Evolutionary conservation across 2,888 invertebrate genomes (phyloP), one percentile per base, ranked within the genome.

Genomic region (Amphipyra berbera): DNA sequence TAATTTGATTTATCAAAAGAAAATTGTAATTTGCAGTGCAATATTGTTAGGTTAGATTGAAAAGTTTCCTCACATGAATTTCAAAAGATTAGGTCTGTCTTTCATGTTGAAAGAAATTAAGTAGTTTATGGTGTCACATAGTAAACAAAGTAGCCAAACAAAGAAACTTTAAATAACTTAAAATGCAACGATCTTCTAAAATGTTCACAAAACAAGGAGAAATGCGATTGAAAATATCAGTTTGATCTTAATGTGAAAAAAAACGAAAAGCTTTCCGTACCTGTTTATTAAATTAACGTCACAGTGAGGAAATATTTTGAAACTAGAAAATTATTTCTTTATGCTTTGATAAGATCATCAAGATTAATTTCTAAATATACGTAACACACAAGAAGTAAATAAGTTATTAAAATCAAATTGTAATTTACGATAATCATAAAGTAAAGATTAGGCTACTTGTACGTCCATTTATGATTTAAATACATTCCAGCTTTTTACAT

Each of bases 361-460:
- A 86, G 86, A 90, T 89, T 89, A 87, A 88, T 89, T 88, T 84
- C 86, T 81, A 83, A 83, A 87, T 85, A 83, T 78, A 76, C 64
- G 74, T 77, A 76, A 85, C 78, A 82, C 69, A 84, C 81, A 84
- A 87, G 84, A 86, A 84, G 86, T 90, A 90, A 92, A 91, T 93
- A 91, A 92, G 91, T 91, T 90, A 93, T 93, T 92, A 92, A 93
- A 91, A 91, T 91, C 87, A 90, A 91, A 92, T 90, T 87, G 84
- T 87, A 88, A 92, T 94, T 94, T 93, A 95, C 88, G 92, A 89
- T 89, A 87, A 87, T 87, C 90, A 90, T 94, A 92, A 93, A 94
- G 89, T 86, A 83, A 84, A 93, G 92, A 93, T 94, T 93, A 94
- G 78, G 84, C 84, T 78, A 84, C 81, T 85, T 83, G 79, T 82